These are phyloP conservation scores for Mirounga angustirostris DNA, from an alignment of 2,113 vertebrate genomes.

Conservation along the genomic window DNA sequence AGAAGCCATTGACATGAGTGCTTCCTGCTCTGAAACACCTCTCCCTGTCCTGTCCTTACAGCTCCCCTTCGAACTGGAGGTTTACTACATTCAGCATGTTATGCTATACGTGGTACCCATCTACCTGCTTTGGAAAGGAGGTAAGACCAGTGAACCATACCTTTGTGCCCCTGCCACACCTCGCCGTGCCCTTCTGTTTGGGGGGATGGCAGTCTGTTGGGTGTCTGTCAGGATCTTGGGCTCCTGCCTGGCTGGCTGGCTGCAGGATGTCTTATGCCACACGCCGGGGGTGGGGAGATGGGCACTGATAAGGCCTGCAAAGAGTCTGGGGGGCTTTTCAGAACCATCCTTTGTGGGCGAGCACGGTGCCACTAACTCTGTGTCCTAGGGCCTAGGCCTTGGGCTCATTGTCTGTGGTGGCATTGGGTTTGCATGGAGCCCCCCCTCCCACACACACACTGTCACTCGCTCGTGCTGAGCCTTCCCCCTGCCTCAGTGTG, in stretches of 20 bases:
- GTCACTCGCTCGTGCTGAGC: background rate
- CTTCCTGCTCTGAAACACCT: constrained; percentile 59
- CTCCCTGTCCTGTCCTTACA: constrained; percentile 83
- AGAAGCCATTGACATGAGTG: background rate
- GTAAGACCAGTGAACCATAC: constrained; percentile 85
- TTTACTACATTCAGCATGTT: constrained; percentile 99
- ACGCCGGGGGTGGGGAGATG: background rate
- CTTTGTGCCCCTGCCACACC: background rate
- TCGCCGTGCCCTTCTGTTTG: background rate
- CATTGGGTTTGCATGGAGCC: background rate
- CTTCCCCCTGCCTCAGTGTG: background rate
- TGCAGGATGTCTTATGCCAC: background rate
- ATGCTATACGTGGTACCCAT: constrained; percentile 98
- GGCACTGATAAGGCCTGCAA: background rate
- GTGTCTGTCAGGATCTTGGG: background rate
- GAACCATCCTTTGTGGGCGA: background rate
- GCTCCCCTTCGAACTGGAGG: constrained; percentile 98
- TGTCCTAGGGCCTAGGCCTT: background rate
- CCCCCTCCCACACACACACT: background rate
- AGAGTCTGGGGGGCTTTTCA: background rate
- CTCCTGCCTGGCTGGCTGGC: constrained; percentile 10
- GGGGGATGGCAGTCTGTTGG: background rate
- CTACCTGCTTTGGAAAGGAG: constrained; percentile 98
- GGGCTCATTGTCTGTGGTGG: background rate
- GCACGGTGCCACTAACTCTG: background rate